These are phyloP conservation scores for Dryobotodes eremita DNA, from an alignment of 2,888 invertebrate genomes.

Conservation along the genomic window DNA sequence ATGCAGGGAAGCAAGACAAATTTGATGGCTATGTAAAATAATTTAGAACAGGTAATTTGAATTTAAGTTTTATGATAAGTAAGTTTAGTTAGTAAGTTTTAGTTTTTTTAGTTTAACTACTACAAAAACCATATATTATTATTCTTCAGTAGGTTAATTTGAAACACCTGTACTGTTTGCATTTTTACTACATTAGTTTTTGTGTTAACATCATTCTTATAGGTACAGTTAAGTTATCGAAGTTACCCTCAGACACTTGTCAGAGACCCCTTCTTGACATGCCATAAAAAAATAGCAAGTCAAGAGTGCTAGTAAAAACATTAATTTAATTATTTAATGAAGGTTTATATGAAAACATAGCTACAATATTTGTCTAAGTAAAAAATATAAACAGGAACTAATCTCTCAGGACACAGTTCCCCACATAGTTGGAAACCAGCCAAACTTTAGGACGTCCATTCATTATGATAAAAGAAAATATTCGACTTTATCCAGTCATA, in stretches of 20 bases:
- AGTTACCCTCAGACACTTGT: not conserved
- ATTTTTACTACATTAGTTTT: not conserved
- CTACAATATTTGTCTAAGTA: not conserved
- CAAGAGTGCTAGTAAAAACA: not conserved
- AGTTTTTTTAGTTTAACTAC: too few species aligned
- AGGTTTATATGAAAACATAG: not conserved
- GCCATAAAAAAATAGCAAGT: not conserved
- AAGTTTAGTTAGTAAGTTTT: too few species aligned
- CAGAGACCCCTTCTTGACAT: not conserved
- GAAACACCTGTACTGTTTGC: not conserved
- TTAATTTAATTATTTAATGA: not conserved
- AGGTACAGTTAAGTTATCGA: not conserved
- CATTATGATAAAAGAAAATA: slow-evolving; percentile 36
- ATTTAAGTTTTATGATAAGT: slow-evolving; percentile 23
- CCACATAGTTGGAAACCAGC: slow-evolving; percentile 44
- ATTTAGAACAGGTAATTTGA: slow-evolving; percentile 20
- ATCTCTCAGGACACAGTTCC: slow-evolving; percentile 37
- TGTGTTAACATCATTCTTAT: not conserved
- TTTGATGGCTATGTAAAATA: slow-evolving; percentile 62
- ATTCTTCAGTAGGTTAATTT: slow-evolving; percentile 22
- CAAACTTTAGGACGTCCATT: slow-evolving; percentile 47
- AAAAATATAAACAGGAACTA: slow-evolving; percentile 37
- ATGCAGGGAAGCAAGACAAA: slow-evolving; percentile 56
- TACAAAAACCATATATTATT: slow-evolving; percentile 1
- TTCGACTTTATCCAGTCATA: slow-evolving; percentile 24